A percentile compares a stretch with the other conserved stretches of the same genome.
Conservation (phyloP, 92 coral and sea anemone genomes). For the Virgularia gustaviana region DNA sequence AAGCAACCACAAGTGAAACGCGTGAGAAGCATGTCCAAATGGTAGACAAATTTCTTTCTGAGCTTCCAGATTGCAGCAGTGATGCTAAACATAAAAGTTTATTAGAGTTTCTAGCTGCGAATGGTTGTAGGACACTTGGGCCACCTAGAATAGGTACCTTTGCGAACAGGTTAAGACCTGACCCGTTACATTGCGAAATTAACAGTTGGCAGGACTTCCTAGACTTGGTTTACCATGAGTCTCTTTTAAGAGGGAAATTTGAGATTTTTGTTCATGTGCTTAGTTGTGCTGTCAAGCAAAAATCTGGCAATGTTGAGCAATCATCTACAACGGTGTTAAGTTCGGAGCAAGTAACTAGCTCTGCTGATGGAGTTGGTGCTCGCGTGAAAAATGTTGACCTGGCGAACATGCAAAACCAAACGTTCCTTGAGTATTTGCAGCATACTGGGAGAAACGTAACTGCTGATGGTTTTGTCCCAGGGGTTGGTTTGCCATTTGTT, state of each 20-base stretch:
- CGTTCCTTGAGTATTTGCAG: not conserved
- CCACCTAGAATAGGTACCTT: not conserved
- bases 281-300: not conserved
- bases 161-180: not conserved
- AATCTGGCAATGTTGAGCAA: not conserved
- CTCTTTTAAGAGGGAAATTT: not conserved
- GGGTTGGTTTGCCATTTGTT: not conserved
- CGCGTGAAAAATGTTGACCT: constrained; percentile 1
- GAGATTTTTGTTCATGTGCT: not conserved
- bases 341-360: not conserved
- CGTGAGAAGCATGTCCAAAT: not conserved
- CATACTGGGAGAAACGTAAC: not conserved
- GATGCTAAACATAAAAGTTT: not conserved
- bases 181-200: constrained; percentile 1
- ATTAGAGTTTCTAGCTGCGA: not conserved
- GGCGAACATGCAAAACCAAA: not conserved
- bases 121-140: constrained; percentile 1
- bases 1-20: not conserved
- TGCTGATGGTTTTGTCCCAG: not conserved
- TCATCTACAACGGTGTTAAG: not conserved
- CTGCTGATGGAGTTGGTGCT: not conserved
- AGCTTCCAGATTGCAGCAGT: not conserved
- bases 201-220: not conserved
- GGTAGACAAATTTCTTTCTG: not conserved
- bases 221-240: constrained; percentile 1